Evolutionary conservation across 2,113 vertebrate genomes (phyloP), one percentile per base, ranked within the genome.

Genomic region (Amphiprion ocellaris): DNA sequence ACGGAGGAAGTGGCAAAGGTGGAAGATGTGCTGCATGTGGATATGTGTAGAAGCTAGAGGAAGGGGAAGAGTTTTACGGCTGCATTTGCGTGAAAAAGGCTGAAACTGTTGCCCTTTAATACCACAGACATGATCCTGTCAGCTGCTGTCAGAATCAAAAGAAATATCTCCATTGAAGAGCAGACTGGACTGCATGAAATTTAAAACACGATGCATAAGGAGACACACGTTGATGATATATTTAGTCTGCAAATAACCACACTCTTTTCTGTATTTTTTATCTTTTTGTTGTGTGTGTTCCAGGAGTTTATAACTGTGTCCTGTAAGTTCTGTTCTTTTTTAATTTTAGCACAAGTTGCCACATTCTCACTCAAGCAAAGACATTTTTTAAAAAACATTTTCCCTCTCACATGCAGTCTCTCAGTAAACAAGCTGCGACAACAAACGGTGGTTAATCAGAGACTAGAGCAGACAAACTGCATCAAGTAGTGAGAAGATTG

Each of bases 81-180:
- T 47, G 33, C 30, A 78, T 69, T 78, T 85, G 58, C 58, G 78
- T 78, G 59, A 53, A 81, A 85, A 83, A 65, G 44, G 30, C 11
- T 30, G 37, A n/a, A 55, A 64, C 11, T 37, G 12, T 56, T 53
- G 21, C 37, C 61, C 5, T 64, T 8, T 37, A 14, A 24, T 61
- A 26, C 16, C 49, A 46, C 16, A 24, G 59, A n/a, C 67, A 63
- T 21, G 50, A 66, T 55, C 21, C 24, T 52, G 24, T 64, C 10
- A 62, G 24, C 28, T 62, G 24, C 67, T 59, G 11, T 49, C 10
- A 49, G 46, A 79, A 71, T 11, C 11, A 53, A 54, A 33, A 66
- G n/a, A 44, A 52, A 50, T 1, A 37, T 52, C 5, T 46, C 0
- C 24, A 47, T 7, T 37, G n/a, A 5, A 7, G 47, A 49, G 16